A percentile compares a stretch with the other conserved stretches of the same genome.
Evolutionary conservation across 2,888 invertebrate species (phyloP).

Genomic region (Eupithecia vulgata): DNA sequence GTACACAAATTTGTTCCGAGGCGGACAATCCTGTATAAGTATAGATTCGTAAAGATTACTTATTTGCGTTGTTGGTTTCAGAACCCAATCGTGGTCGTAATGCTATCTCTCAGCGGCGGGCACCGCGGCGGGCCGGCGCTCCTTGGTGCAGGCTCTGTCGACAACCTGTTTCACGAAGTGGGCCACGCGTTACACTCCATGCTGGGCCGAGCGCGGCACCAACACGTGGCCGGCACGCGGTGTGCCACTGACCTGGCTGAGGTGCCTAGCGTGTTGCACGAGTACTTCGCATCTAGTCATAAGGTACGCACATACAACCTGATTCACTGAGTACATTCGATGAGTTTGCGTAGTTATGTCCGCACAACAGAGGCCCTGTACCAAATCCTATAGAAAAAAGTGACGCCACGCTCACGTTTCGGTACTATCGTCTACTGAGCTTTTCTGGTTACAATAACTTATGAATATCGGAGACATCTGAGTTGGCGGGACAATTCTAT

Average conservation of each 20-base stretch:
- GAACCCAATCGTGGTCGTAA: slow-evolving; percentile 96
- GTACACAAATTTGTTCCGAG: no score
- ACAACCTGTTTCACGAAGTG: slow-evolving; percentile 88
- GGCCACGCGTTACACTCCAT: slow-evolving; percentile 91
- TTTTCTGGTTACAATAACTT: no score
- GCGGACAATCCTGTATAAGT: no score
- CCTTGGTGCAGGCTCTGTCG: slow-evolving; percentile 92
- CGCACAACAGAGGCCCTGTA: no score
- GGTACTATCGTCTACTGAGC: no score
- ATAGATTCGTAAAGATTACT: no score
- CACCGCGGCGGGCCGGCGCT: slow-evolving; percentile 89
- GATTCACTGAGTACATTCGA: no score
- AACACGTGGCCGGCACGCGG: slow-evolving; percentile 98
- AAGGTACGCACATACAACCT: neutral
- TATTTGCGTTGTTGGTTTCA: slow-evolving; percentile 55
- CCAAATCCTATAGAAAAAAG: no score
- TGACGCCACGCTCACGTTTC: no score
- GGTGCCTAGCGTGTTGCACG: slow-evolving; percentile 99
- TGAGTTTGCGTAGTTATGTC: no score
- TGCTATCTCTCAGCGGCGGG: slow-evolving; percentile 93
- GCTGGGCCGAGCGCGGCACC: slow-evolving; percentile 93
- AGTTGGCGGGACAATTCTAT: no score
- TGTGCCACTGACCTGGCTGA: slow-evolving; percentile 99
- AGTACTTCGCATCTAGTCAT: slow-evolving; percentile 94
- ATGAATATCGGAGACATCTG: no score